Percentiles rank a stretch among this genome's conserved stretches.
Evolutionary conservation across 1,140 invertebrate genomes (phyloP).

Genomic region (Orchesella cincta): DNA sequence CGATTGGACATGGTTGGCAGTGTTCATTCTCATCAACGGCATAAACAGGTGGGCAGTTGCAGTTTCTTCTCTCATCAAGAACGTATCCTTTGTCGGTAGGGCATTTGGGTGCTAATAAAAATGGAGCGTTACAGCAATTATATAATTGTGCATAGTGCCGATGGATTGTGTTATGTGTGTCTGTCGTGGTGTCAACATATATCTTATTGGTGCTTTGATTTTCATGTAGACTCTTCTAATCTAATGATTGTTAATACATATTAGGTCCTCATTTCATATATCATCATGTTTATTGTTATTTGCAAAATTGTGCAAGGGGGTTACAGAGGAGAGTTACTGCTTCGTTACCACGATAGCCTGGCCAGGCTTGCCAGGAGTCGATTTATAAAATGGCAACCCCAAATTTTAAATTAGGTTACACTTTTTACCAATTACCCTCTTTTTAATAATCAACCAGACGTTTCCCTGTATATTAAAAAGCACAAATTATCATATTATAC

Average conservation of each 20-base stretch:
- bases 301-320: too few species aligned
- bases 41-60: constrained; percentile 72
- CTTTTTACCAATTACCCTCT: too few species aligned
- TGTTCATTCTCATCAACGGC: constrained; percentile 74
- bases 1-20: constrained; percentile 70
- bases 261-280: too few species aligned
- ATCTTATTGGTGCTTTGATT: too few species aligned
- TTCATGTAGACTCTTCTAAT: too few species aligned
- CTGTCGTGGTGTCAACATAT: not conserved
- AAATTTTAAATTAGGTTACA: too few species aligned
- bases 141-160: not conserved
- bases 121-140: constrained; percentile 23
- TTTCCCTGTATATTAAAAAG: too few species aligned
- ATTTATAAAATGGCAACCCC: too few species aligned
- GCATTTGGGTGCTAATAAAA: constrained; percentile 64
- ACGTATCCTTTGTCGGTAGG: constrained; percentile 72
- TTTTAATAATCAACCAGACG: too few species aligned
- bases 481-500: too few species aligned
- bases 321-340: constrained; percentile 57
- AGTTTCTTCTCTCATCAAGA: constrained; percentile 68
- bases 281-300: too few species aligned
- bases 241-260: not conserved
- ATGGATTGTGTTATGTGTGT: not conserved
- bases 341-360: constrained; percentile 78
- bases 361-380: constrained; percentile 78